phyloP scores from a whole-genome alignment of 2,113 vertebrate genomes.

The Onychostruthus taczanowskii region DNA sequence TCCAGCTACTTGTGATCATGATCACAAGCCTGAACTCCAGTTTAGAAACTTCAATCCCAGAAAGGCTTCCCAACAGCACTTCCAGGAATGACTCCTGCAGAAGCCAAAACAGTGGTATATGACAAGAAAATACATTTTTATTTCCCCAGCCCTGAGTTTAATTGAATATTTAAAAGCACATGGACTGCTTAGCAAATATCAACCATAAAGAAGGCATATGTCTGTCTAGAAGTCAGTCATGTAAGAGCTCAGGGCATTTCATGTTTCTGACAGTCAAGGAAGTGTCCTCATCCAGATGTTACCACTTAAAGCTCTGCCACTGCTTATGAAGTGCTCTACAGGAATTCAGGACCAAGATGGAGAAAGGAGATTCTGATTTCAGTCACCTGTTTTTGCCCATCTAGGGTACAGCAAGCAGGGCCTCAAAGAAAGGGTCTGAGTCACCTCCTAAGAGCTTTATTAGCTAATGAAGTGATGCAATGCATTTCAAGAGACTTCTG shows the following conservation, averaged over 20 bases:
- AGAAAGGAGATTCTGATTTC: background rate
- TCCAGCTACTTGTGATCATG: background rate
- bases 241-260: background rate
- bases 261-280: background rate
- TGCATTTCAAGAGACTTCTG: background rate
- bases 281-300: background rate
- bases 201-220: background rate
- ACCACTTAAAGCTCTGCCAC: background rate
- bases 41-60: background rate
- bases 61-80: background rate
- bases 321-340: background rate
- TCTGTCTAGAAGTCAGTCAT: background rate
- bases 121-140: background rate
- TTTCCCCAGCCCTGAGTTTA: background rate
- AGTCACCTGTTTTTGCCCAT: background rate
- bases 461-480: conserved; percentile 45
- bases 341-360: background rate
- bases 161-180: background rate
- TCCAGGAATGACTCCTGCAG: background rate
- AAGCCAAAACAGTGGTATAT: background rate
- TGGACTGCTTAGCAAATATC: background rate
- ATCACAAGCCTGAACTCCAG: background rate
- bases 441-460: background rate
- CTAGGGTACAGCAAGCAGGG: background rate
- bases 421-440: background rate